Percentiles rank a stretch among this genome's conserved stretches.
phyloP scores from a whole-genome alignment of 2,797 vertebrate species.

The Nothura maculosa region DNA sequence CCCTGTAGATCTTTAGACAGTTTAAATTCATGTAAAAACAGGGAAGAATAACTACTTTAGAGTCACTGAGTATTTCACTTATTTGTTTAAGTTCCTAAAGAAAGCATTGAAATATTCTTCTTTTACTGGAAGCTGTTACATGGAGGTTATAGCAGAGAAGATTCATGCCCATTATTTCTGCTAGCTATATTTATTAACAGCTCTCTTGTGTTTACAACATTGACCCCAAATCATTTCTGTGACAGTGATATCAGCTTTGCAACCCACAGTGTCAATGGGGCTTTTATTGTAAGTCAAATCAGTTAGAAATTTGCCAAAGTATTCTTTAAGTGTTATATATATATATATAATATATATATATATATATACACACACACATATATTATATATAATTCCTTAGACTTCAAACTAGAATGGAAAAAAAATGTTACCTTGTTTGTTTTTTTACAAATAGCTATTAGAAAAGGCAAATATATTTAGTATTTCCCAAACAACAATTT shows the following conservation, averaged over 20 bases:
- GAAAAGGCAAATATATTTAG: neutral
- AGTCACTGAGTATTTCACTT: neutral
- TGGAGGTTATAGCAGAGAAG: neutral
- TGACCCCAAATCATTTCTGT: neutral
- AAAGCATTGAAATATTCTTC: neutral
- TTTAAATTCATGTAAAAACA: neutral
- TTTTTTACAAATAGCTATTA: neutral
- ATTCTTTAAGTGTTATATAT: neutral
- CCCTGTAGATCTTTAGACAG: neutral
- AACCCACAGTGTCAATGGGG: neutral
- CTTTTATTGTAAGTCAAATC: neutral
- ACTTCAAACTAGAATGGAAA: neutral
- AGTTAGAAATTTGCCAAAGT: neutral
- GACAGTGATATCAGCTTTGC: neutral
- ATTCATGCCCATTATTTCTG: neutral
- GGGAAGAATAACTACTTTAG: neutral
- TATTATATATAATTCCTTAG: neutral
- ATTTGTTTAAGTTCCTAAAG: neutral
- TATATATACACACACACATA: too few species aligned
- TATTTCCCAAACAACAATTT: neutral
- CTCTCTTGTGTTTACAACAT: fast-evolving
- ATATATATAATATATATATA: neutral
- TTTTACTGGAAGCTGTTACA: neutral
- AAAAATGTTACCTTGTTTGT: neutral
- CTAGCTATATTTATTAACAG: neutral